These are phyloP conservation scores for Notechis scutatus DNA, from an alignment of 2,113 vertebrate species.

Conservation along the genomic window DNA sequence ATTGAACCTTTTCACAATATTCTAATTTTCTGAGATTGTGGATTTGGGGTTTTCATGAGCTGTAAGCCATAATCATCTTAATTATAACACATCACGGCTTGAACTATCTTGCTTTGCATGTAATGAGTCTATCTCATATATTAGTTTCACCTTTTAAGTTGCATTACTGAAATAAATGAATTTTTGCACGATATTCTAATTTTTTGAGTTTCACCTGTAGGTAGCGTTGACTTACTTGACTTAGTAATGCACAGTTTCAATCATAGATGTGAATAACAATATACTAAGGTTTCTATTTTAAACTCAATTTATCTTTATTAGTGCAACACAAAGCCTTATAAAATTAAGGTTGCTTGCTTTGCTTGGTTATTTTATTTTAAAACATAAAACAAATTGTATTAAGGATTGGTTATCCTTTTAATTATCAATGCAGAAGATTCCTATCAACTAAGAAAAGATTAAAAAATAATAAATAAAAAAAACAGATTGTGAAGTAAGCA, in stretches of 20 bases:
- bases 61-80: too few relatives aligned
- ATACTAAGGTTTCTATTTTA: not conserved
- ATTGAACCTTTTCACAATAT: too few relatives aligned
- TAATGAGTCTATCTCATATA: too few relatives aligned
- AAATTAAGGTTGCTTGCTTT: not conserved
- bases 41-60: too few relatives aligned
- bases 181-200: too few relatives aligned
- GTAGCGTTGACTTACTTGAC: not conserved
- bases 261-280: not conserved
- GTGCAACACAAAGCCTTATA: not conserved
- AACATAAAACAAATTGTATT: not conserved
- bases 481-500: not conserved
- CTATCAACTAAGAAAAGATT: not conserved
- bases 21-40: too few relatives aligned
- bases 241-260: not conserved
- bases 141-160: too few relatives aligned
- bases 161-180: too few relatives aligned
- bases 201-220: too few relatives aligned
- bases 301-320: not conserved
- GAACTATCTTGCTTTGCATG: too few relatives aligned
- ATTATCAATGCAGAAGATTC: not conserved
- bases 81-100: too few relatives aligned
- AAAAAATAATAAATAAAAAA: not conserved
- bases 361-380: not conserved
- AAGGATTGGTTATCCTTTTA: not conserved